Conservation (phyloP, 2,113 vertebrate genomes). For the Oreochromis aureus region DNA sequence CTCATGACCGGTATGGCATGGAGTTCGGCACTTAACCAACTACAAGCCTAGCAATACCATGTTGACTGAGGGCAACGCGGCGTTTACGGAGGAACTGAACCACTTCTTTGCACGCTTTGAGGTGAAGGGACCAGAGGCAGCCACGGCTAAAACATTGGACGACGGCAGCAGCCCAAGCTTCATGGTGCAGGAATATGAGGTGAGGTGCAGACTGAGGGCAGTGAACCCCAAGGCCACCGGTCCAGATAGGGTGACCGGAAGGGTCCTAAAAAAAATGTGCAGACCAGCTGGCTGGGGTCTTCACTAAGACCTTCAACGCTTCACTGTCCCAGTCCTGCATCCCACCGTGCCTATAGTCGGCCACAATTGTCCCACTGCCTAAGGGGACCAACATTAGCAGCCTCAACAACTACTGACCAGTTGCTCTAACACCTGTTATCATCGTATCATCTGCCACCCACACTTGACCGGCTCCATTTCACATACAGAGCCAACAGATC, state of each 20-base stretch:
- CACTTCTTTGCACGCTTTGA: neutral
- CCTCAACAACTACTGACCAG: neutral
- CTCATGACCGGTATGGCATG: neutral
- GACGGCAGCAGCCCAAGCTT: neutral
- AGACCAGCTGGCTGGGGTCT: neutral
- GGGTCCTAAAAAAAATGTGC: neutral
- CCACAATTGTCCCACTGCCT: neutral
- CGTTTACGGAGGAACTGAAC: neutral
- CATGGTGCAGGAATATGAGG: neutral
- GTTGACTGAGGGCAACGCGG: neutral
- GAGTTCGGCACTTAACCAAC: neutral
- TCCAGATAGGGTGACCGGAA: neutral
- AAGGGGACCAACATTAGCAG: neutral
- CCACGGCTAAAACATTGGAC: neutral
- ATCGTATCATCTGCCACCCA: neutral
- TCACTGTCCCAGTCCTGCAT: neutral
- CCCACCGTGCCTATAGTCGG: accelerated
- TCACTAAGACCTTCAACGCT: neutral
- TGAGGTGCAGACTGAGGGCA: neutral
- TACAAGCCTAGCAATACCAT: neutral
- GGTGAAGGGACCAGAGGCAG: neutral
- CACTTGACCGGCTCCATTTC: neutral
- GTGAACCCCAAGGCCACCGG: neutral
- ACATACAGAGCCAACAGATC: neutral
- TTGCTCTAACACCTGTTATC: neutral